Evolutionary conservation across 2,888 invertebrate genomes (phyloP), one percentile per base, ranked within the genome.

Genomic region (Athalia circularis): DNA sequence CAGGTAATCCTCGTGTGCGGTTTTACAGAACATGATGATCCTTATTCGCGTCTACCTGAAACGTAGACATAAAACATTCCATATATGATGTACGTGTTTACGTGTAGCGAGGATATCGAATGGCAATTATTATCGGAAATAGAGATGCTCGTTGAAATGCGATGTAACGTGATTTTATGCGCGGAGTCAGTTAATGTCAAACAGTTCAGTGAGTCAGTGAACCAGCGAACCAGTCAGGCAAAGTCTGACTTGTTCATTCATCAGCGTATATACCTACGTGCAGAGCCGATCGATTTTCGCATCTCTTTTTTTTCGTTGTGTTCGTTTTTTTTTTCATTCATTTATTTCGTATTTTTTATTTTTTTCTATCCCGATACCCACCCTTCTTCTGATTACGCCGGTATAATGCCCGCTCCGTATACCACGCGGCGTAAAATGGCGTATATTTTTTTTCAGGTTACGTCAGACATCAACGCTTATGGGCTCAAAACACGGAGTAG

Each of bases 141-240:
- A 54, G 43, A 15, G 54, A 67, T 68, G 54, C 54, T 68, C 68
- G 68, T 68, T 68, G 68, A 52, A 68, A 68, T 68, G 52, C 29
- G 11, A 54, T 54, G 54, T 68, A 68, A 52, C 68, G 52, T 54
- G 68, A 68, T 68, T 68, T 68, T 54, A 68, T 54, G 68, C 52
- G 64, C 6, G 43, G 50, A 43, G 43, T 9, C 43, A 48, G 15
- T 15, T 52, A 65, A 68, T 68, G 68, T 68, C 68, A 68, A 68
- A 68, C 68, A 54, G 68, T 43, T 68, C 68, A 68, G 68, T 68
- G 68, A 68, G 68, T 68, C 68, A 68, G 68, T 68, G 54, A 68
- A 54, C 68, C 68, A 68, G 68, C 52, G 11, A 68, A 52, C 68
- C 68, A 68, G 29, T 68, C 68, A 43, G 50, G 68, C 47, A 29